Base-by-base conservation (phyloP, 2,888 invertebrate genomes). In the Rhingia campestris region DNA sequence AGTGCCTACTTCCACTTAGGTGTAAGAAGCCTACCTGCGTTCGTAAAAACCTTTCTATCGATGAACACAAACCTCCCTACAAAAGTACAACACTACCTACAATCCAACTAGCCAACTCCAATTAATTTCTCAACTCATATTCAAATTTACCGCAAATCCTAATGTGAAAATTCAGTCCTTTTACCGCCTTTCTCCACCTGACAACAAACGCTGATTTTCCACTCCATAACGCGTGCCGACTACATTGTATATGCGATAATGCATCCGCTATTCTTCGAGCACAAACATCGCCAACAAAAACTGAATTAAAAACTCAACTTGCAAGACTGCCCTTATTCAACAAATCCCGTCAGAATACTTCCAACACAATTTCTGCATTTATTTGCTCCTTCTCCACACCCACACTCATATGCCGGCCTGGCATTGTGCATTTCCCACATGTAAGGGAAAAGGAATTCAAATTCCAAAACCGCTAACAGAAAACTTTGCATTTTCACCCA, bases 311-410 rank as follows among this genome's bases (percentile, higher is more conserved):
- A 45, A 45, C 5, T n/a, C n/a, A 49, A 49, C 49, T 22, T 47
- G 10, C 10, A 39, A 56, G 56, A 39, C 54, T 43, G 41, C 51
- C 54, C 69, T 30, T 22, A 47, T 47, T 47, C 45, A 32, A 9
- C 45, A 14, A 77, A 58, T 73, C 59, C 47, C 37, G 53, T 45
- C 12, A 37, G 43, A 58, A n/a, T 45, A 47, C 45, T 63, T 51
- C 45, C 51, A 64, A 76, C 58, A 75, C 64, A 64, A 53, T 64
- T 75, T 22, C 41, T 22, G 70, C 76, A 76, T 81, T 49, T 70
- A 54, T 45, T 45, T 33, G 22, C 39, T 12, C 6, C 37, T 22
- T 47, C 66, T 33, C 37, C 14, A 33, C 33, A 45, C 12, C 7
- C 22, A 4, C 41, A 22, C 22, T 2, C 2, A 22, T 41, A 14